These are phyloP conservation scores for Onychomys leucogaster DNA, from an alignment of 2,797 vertebrate species.

Conservation along the genomic window DNA sequence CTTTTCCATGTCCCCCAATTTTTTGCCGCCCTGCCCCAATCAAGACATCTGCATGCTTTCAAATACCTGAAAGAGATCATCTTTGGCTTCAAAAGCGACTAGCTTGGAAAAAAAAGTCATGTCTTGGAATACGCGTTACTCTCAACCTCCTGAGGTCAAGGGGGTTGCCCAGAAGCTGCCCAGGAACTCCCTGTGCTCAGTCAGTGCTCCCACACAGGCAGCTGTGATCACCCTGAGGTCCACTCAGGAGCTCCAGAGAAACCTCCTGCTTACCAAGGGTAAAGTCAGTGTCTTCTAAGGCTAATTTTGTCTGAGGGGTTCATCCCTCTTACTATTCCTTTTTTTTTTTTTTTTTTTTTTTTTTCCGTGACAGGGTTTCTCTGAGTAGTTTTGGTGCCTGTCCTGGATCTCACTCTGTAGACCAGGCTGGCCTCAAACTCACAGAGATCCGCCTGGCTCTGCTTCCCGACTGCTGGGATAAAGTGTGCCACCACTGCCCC, in stretches of 20 bases:
- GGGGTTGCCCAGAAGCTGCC: neutral
- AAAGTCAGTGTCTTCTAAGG: constrained; percentile 53
- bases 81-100: neutral
- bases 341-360: neutral
- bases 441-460: too few species aligned
- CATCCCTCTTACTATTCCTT: constrained; percentile 11
- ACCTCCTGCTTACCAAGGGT: constrained; percentile 27
- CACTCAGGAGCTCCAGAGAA: constrained; percentile 45
- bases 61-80: neutral
- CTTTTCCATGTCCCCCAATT: neutral
- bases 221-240: neutral
- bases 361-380: too few species aligned
- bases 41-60: neutral
- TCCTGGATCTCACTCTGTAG: too few species aligned
- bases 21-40: neutral
- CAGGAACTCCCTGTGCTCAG: constrained; percentile 7
- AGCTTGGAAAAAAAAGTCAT: constrained; percentile 19
- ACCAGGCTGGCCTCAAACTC: too few species aligned
- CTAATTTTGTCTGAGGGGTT: constrained; percentile 55
- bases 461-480: too few species aligned
- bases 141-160: constrained; percentile 25
- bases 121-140: constrained; percentile 20
- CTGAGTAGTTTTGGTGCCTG: too few species aligned
- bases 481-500: too few species aligned
- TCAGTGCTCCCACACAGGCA: neutral